Percentiles rank a stretch among this genome's conserved stretches.
These are phyloP conservation scores for Drosophila asahinai DNA, from an alignment of 1,140 invertebrate species.

Conservation along the genomic window DNA sequence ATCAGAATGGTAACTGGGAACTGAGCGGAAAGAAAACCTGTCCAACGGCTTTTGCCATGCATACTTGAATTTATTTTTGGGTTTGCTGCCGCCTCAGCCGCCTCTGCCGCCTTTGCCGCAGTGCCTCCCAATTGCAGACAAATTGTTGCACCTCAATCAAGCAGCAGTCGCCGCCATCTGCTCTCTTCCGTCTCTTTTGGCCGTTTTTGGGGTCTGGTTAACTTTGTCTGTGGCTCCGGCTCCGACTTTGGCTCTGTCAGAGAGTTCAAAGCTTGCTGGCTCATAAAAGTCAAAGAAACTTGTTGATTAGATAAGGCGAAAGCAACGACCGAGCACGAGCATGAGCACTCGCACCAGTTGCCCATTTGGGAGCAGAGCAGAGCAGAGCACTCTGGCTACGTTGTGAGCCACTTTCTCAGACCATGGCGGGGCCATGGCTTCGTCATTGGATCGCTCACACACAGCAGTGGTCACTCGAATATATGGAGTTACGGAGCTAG, in stretches of 20 bases:
- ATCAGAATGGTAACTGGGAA: constrained; percentile 29
- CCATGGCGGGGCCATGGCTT: constrained; percentile 30
- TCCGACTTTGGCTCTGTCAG: constrained; percentile 11
- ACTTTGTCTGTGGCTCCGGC: constrained; percentile 3
- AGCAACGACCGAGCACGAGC: constrained; percentile 32
- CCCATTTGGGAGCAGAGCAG: constrained; percentile 33
- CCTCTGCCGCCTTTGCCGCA: constrained; percentile 22
- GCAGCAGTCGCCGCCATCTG: constrained; percentile 62
- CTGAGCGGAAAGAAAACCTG: constrained; percentile 49
- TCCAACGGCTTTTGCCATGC: constrained; percentile 66
- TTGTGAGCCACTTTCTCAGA: constrained; percentile 62
- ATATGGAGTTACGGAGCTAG: constrained; percentile 11
- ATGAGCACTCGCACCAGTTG: constrained; percentile 16
- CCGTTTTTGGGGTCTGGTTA: constrained; percentile 1
- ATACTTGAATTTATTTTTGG: constrained; percentile 64
- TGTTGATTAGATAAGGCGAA: constrained; percentile 76
- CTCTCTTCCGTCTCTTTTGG: constrained; percentile 16
- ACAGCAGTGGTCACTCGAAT: constrained; percentile 29
- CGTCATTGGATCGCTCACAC: constrained; percentile 35
- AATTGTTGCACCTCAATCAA: constrained; percentile 80
- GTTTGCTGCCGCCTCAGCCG: constrained; percentile 5
- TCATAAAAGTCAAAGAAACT: constrained; percentile 69
- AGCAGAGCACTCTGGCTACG: constrained; percentile 5
- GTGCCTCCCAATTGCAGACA: constrained; percentile 72
- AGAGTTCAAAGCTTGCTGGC: constrained; percentile 49